Evolutionary conservation across 1,140 invertebrate genomes (phyloP).

Genomic region (Macrobrachium rosenbergii): DNA sequence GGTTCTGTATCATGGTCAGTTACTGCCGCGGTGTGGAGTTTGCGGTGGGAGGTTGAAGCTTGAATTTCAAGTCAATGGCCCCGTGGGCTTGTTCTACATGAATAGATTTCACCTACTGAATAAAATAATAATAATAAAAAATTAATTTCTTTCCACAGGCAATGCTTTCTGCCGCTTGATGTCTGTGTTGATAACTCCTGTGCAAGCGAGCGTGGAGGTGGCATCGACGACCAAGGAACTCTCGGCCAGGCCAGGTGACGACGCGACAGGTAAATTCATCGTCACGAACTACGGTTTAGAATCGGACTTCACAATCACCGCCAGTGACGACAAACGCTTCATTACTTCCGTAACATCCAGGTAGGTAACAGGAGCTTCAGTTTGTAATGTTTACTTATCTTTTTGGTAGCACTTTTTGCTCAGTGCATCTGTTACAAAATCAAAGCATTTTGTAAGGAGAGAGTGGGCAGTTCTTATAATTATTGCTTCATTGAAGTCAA

Average conservation of each 20-base stretch:
- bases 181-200: conserved; percentile 44
- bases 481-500: too few relatives aligned
- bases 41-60: too few relatives aligned
- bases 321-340: conserved; percentile 33
- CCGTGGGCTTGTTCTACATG: too few relatives aligned
- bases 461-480: too few relatives aligned
- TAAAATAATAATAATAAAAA: too few relatives aligned
- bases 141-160: conserved; percentile 18
- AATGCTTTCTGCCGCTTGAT: conserved; percentile 38
- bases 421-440: too few relatives aligned
- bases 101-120: too few relatives aligned
- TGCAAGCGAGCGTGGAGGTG: conserved; percentile 44
- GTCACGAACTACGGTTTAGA: conserved; percentile 43
- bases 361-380: background rate
- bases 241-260: conserved; percentile 29
- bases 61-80: too few relatives aligned
- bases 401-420: too few relatives aligned
- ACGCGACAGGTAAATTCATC: conserved; percentile 12
- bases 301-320: conserved; percentile 37
- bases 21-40: too few relatives aligned
- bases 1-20: too few relatives aligned
- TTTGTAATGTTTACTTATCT: background rate
- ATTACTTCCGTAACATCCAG: background rate
- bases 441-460: too few relatives aligned
- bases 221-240: conserved; percentile 24